Base-by-base conservation (phyloP, 1,140 invertebrate genomes). In the Drosophila varians region DNA sequence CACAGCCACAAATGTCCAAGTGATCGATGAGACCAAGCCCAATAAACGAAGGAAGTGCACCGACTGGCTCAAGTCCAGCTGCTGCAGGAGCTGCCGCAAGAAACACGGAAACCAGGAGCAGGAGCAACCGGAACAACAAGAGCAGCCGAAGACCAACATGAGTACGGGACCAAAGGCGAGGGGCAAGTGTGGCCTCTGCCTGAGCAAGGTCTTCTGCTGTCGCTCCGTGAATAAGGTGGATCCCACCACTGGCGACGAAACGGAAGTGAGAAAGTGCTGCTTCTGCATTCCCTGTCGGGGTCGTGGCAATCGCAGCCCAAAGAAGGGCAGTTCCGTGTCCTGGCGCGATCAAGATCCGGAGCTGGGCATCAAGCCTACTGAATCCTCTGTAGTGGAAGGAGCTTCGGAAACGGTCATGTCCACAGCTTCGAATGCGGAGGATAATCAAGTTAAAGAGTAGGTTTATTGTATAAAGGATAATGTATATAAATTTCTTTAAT, bases 321-420 rank as follows among this genome's bases (percentile, higher is more conserved):
- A 61, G 16, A 80, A 80, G 1, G 90, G 64, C 26, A 68, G 64
- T 60, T 43, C 64, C 7, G 64, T 68, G 4, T 68, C 90, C 47
- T 92, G 92, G 92, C 87, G 83, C 4, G 90, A 92, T 66, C 82
- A 75, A 3, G 89, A 90, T 55, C 89, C 89, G 0, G 89, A 90
- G 58, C 43, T 74, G 34, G 89, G 89, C 36, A 89, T 90, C 19
- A 73, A 60, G 14, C 60, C 89, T 14, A 83, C 89, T 9, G 89
- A 90, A 55, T 79, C 80, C 2, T 70, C 84, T 48, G 72, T 91
- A 55, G 12, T 91, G 62, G 72, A 92, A 77, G 86, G 91, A 55
- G 49, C 76, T 4, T 84, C 80, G 0, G 51, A 80, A 18, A 61
- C 66, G 2, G 72, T 62, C 3, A 65, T 65, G 6, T 66, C 80